Conservation (phyloP, 2,113 vertebrate species). For the Phalacrocorax aristotelis region DNA sequence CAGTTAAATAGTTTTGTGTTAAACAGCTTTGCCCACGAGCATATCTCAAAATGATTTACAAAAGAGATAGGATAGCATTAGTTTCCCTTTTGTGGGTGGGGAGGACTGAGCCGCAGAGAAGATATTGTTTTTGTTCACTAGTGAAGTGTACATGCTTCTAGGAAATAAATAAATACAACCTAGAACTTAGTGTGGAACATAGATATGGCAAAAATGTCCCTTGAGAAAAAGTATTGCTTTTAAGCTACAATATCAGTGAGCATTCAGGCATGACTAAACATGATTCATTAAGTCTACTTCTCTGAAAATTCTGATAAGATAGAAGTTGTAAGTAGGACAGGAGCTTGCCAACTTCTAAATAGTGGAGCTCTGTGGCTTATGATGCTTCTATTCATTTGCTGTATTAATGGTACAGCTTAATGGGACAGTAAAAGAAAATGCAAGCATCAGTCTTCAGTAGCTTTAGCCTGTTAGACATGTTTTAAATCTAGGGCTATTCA, state of each 20-base stretch:
- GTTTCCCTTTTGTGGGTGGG: background rate
- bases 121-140: background rate
- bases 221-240: background rate
- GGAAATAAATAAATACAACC: background rate
- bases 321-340: background rate
- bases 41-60: background rate
- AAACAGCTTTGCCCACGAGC: background rate
- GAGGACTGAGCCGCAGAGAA: background rate
- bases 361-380: background rate
- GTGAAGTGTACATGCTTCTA: background rate
- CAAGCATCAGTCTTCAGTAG: background rate
- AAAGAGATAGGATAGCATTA: background rate
- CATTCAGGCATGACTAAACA: background rate
- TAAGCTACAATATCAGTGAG: background rate
- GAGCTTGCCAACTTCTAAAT: background rate
- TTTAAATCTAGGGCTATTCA: background rate
- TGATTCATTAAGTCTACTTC: slow-evolving; percentile 16
- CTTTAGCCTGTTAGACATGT: background rate
- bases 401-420: background rate
- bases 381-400: background rate
- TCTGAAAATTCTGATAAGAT: background rate
- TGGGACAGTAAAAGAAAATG: background rate
- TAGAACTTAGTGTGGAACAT: background rate
- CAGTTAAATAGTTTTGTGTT: background rate
- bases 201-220: background rate